Conservation (phyloP, 2,888 invertebrate genomes). For the Formica aserva region DNA sequence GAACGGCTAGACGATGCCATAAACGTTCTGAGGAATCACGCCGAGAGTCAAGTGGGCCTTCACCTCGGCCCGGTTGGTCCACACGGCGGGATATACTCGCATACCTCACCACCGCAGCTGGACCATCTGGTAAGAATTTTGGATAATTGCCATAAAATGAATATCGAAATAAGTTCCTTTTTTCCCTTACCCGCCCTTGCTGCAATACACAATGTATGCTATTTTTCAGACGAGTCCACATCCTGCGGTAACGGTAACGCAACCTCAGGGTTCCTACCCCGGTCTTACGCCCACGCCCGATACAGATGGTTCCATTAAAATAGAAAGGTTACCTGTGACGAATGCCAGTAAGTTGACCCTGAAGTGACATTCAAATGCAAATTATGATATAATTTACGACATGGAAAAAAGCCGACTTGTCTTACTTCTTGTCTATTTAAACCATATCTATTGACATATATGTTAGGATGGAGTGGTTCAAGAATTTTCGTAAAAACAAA, state of each 20-base stretch:
- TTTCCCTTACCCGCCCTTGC: not conserved
- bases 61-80: slow-evolving; percentile 85
- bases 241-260: slow-evolving; percentile 85
- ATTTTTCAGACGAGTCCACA: slow-evolving; percentile 85
- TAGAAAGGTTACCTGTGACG: slow-evolving; percentile 88
- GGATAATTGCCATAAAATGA: not conserved
- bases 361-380: slow-evolving; percentile 20
- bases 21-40: slow-evolving; percentile 97
- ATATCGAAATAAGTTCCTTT: not conserved
- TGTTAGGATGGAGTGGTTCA: not conserved
- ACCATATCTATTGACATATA: not conserved
- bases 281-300: slow-evolving; percentile 86
- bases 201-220: not conserved
- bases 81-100: slow-evolving; percentile 86
- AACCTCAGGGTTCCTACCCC: slow-evolving; percentile 85
- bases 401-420: not conserved
- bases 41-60: slow-evolving; percentile 92
- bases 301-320: slow-evolving; percentile 89
- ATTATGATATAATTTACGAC: slow-evolving; percentile 42
- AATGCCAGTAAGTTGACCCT: slow-evolving; percentile 88
- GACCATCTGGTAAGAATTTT: slow-evolving; percentile 85
- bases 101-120: slow-evolving; percentile 87
- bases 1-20: slow-evolving; percentile 98
- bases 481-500: not conserved
- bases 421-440: not conserved